Evolutionary conservation across 2,113 vertebrate genomes (phyloP).

Genomic region (Pseudorasbora parva): DNA sequence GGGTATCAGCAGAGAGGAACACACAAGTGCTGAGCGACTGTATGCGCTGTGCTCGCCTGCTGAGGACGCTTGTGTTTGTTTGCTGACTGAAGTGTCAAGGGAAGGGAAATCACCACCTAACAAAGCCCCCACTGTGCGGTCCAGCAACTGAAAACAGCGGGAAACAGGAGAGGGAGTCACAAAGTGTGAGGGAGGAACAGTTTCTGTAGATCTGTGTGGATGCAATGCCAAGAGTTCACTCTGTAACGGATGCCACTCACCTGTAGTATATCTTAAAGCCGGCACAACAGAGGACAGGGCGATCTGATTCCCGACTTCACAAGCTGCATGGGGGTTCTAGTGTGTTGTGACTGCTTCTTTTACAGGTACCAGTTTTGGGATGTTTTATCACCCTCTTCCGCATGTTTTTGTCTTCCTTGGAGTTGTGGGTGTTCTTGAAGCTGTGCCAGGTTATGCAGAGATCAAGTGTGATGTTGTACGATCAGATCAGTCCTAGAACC

Average conservation of each 20-base stretch:
- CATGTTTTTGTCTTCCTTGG: not conserved
- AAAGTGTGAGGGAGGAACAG: conserved; percentile 11
- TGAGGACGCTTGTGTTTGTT: conserved; percentile 48
- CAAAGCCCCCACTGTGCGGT: conserved; percentile 3
- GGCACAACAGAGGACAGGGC: conserved; percentile 51
- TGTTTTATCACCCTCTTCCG: not conserved
- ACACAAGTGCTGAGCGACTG: conserved; percentile 61
- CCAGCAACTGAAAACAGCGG: conserved; percentile 6
- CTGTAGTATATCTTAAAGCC: conserved; percentile 45
- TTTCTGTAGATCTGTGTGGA: conserved; percentile 50
- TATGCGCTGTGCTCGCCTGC: conserved; percentile 39
- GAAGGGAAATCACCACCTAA: conserved; percentile 29
- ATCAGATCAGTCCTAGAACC: conserved; percentile 58
- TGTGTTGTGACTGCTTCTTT: conserved; percentile 84
- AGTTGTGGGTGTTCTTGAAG: conserved; percentile 13
- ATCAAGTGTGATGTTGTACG: conserved; percentile 59
- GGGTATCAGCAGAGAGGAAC: conserved; percentile 50
- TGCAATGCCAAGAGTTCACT: conserved; percentile 35
- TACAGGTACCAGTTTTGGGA: conserved; percentile 73
- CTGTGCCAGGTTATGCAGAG: not conserved
- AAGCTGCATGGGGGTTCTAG: conserved; percentile 79
- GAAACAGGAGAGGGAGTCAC: conserved; percentile 15
- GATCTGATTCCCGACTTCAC: conserved; percentile 41
- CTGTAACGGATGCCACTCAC: conserved; percentile 27
- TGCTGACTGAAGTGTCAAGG: conserved; percentile 45